Evolutionary conservation across 1,140 invertebrate genomes (phyloP).

Genomic region (Eciton burchellii): DNA sequence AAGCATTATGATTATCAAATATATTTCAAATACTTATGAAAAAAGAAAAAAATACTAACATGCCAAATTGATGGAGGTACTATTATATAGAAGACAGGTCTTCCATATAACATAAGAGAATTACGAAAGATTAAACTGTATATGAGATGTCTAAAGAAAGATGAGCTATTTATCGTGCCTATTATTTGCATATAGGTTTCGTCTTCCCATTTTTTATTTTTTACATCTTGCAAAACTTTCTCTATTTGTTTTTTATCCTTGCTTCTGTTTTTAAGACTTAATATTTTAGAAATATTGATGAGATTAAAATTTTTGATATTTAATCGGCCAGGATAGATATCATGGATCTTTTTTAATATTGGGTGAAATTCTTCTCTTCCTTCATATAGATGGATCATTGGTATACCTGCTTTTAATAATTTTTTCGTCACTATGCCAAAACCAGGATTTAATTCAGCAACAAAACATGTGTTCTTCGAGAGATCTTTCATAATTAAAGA

Average conservation of each 20-base stretch:
- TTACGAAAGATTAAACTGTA: slow-evolving; percentile 61
- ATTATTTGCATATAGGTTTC: slow-evolving; percentile 71
- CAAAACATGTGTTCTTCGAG: slow-evolving; percentile 42
- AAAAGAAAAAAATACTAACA: slow-evolving; percentile 67
- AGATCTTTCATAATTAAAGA: slow-evolving; percentile 71
- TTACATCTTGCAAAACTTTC: slow-evolving; percentile 48
- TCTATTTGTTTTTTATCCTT: not conserved
- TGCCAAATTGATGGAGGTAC: slow-evolving; percentile 66
- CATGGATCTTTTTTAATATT: slow-evolving; percentile 24
- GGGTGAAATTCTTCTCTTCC: slow-evolving; percentile 7
- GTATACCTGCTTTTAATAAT: slow-evolving; percentile 73
- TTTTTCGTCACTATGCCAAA: slow-evolving; percentile 75
- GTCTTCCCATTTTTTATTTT: slow-evolving; percentile 65
- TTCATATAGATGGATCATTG: slow-evolving; percentile 73
- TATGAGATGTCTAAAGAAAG: slow-evolving; percentile 66
- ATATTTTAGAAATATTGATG: not conserved
- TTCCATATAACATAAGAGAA: slow-evolving; percentile 63
- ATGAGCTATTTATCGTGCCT: not conserved
- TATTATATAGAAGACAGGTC: slow-evolving; percentile 70
- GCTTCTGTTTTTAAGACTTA: not conserved
- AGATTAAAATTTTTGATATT: slow-evolving; percentile 58
- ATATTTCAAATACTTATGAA: not conserved
- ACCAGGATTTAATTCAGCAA: slow-evolving; percentile 78
- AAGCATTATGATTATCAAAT: slow-evolving; percentile 7
- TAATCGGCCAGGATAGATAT: slow-evolving; percentile 58